Evolutionary conservation across 2,113 vertebrate genomes (phyloP).

Genomic region (Tetrax tetrax): DNA sequence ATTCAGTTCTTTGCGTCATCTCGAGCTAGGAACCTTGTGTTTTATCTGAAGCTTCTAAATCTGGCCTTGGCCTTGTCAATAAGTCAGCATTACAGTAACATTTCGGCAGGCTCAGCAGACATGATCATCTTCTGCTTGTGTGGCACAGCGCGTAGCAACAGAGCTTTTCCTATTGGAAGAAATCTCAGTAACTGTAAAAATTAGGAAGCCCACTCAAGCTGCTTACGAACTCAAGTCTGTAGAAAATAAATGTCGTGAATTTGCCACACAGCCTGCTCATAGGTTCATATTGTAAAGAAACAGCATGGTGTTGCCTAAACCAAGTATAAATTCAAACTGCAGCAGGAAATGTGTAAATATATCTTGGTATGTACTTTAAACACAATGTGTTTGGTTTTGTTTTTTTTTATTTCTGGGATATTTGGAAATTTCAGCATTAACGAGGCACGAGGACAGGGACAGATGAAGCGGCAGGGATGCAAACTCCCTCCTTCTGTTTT

Average conservation of each 20-base stretch:
- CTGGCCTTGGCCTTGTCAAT: not conserved
- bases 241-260: not conserved
- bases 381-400: accelerated
- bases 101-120: not conserved
- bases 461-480: not conserved
- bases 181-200: not conserved
- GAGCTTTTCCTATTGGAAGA: not conserved
- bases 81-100: too few species aligned
- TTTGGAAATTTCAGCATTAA: not conserved
- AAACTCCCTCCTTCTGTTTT: not conserved
- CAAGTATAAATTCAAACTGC: not conserved
- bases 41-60: not conserved
- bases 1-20: not conserved
- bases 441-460: not conserved
- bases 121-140: not conserved
- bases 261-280: not conserved
- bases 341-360: not conserved
- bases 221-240: not conserved
- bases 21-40: not conserved
- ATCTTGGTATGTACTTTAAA: not conserved
- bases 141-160: not conserved
- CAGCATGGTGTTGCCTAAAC: not conserved
- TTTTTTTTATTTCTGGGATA: not conserved
- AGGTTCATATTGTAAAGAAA: not conserved
- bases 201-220: not conserved